Conservation (phyloP, 1,140 invertebrate genomes). For the Protaetia brevitarsis region DNA sequence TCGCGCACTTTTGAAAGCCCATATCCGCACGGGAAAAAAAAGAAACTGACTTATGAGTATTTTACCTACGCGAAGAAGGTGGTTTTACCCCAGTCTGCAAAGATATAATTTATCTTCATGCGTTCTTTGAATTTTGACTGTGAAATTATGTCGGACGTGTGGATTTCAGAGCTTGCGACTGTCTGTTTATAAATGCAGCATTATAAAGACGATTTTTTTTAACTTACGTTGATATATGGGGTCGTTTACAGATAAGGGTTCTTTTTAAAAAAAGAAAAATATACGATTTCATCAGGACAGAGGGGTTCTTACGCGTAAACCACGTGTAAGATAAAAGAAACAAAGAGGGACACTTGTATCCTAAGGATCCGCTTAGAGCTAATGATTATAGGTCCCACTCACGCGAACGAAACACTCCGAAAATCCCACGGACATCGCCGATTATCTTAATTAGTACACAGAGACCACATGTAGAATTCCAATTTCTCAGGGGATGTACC, state of each 20-base stretch:
- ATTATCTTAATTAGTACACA: slow-evolving; percentile 7
- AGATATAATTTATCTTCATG: slow-evolving; percentile 8
- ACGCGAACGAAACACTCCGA: neutral
- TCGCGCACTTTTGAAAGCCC: slow-evolving; percentile 13
- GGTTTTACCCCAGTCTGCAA: neutral
- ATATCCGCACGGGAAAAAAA: neutral
- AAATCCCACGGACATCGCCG: neutral
- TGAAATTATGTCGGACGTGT: neutral
- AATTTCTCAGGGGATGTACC: neutral
- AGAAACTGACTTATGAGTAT: neutral
- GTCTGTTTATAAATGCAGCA: neutral
- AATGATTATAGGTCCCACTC: neutral
- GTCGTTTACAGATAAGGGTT: too few relatives aligned
- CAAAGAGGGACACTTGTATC: too few relatives aligned
- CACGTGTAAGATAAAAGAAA: too few relatives aligned
- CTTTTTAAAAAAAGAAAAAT: too few relatives aligned
- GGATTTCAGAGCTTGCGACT: neutral
- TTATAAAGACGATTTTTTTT: neutral
- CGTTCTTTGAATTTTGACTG: slow-evolving; percentile 10
- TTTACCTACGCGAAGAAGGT: neutral
- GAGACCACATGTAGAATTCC: slow-evolving; percentile 3
- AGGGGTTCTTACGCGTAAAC: too few relatives aligned
- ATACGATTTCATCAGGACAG: too few relatives aligned
- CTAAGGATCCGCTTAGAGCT: neutral
- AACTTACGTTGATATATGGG: too few relatives aligned